Conservation (phyloP, 2,888 invertebrate genomes). For the Leucophora obtusa region DNA sequence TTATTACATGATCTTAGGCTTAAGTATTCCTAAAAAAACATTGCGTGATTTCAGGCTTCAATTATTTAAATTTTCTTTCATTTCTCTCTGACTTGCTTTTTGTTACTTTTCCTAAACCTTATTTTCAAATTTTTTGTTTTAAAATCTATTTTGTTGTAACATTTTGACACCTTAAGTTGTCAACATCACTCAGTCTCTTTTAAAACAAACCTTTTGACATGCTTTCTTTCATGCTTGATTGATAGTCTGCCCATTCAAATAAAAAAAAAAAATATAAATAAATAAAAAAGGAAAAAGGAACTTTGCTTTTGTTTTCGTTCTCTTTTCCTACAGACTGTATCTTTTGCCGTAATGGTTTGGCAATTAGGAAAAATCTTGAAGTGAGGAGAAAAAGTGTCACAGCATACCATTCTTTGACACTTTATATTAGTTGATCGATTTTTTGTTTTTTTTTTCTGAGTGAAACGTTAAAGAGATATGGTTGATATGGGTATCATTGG, state of each 20-base stretch:
- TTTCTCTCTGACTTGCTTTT: no score
- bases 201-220: constrained; percentile 53
- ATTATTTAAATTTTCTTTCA: no score
- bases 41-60: no score
- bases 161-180: constrained; percentile 62
- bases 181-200: constrained; percentile 52
- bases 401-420: constrained; percentile 1
- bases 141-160: constrained; percentile 56
- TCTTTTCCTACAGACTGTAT: neutral
- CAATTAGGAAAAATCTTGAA: constrained; percentile 43
- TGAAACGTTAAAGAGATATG: no score
- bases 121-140: neutral
- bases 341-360: constrained; percentile 19
- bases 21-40: no score
- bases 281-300: constrained; percentile 18
- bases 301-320: neutral
- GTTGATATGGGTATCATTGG: no score
- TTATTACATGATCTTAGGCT: no score
- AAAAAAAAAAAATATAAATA: constrained; percentile 6
- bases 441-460: no score
- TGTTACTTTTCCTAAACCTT: neutral
- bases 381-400: constrained; percentile 17
- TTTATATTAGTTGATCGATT: neutral
- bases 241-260: constrained; percentile 45
- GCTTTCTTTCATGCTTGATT: constrained; percentile 55